Conservation (phyloP, 2,888 invertebrate species). For the Apamea crenata region DNA sequence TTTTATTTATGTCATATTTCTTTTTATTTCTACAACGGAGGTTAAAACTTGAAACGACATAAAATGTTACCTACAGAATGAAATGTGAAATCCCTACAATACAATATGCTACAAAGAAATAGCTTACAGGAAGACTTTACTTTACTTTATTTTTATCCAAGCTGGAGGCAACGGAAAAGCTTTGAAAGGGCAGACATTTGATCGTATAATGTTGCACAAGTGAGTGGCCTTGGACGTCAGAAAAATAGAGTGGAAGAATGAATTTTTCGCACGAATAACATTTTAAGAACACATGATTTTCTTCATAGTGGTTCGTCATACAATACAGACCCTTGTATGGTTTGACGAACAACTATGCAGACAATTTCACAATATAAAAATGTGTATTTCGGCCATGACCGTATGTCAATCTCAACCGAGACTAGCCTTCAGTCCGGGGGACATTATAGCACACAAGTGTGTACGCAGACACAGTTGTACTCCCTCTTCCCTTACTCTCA, state of each 20-base stretch:
- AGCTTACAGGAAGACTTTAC: constrained; percentile 1
- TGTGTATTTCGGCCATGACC: background rate
- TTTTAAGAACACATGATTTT: constrained; percentile 4
- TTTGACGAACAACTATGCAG: background rate
- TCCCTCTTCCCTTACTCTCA: too few relatives aligned
- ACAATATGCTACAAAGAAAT: constrained; percentile 20
- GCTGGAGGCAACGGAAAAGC: constrained; percentile 1
- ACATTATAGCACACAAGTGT: too few relatives aligned
- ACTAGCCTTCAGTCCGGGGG: too few relatives aligned
- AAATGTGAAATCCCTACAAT: constrained; percentile 6
- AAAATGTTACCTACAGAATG: constrained; percentile 7
- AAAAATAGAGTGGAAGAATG: constrained; percentile 1
- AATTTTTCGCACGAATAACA: background rate
- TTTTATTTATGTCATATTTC: too few relatives aligned
- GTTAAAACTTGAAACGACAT: background rate
- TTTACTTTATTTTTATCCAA: constrained; percentile 15
- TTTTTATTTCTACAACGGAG: too few relatives aligned
- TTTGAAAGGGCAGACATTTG: constrained; percentile 31
- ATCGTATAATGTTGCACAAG: constrained; percentile 24
- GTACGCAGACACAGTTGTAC: too few relatives aligned
- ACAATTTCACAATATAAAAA: constrained; percentile 1
- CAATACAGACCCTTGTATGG: too few relatives aligned
- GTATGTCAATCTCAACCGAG: too few relatives aligned
- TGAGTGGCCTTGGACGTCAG: constrained; percentile 9
- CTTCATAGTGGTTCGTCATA: too few relatives aligned